Evolutionary conservation across 1,140 invertebrate genomes (phyloP), one percentile per base, ranked within the genome.

Genomic region (Anastrepha ludens): DNA sequence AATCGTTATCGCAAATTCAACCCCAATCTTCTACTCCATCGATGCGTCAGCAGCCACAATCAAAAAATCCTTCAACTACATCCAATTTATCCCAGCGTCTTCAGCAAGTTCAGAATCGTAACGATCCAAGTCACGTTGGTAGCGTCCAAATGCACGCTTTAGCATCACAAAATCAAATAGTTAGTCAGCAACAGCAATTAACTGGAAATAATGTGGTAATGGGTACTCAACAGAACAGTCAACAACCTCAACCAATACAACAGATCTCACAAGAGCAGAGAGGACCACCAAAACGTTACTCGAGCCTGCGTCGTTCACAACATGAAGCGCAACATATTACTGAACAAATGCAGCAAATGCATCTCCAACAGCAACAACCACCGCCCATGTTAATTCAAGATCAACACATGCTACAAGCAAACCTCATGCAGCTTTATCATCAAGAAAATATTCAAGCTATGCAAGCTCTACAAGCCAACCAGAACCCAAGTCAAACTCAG

Each of bases 251-350:
- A 60, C 87, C 93, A 59, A 87, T 89, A 39, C 88, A 86, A 62
- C 67, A 44, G 44, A 88, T 87, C 85, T 90, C 87, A 91, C 94
- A 88, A 93, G 93, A 60, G 94, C 94, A 89, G 93, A 95, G 89
- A 41, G 92, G 89, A 65, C 91, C 89, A 13, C 95, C 96, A n/a
- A 97, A 97, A 91, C 94, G 96, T 8, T 97, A 97, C 91, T 97
- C 96, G 2, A 96, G 96, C 86, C 94, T 97, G 89, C 93, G 96
- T 88, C 94, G 96, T 55, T 94, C 95, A 2, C 92, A 93, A 85
- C 92, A 91, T 74, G 90, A 91, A 60, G 93, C 94, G 93, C 90
- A 92, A 93, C 62, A 91, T 55, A 88, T 89, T 5, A 90, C 90
- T 60, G 90, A 91, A 20, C 90, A 91, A 39, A 90, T 91, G 55